Evolutionary conservation across 2,797 vertebrate genomes (phyloP).

Genomic region (Lacerta viridis): DNA sequence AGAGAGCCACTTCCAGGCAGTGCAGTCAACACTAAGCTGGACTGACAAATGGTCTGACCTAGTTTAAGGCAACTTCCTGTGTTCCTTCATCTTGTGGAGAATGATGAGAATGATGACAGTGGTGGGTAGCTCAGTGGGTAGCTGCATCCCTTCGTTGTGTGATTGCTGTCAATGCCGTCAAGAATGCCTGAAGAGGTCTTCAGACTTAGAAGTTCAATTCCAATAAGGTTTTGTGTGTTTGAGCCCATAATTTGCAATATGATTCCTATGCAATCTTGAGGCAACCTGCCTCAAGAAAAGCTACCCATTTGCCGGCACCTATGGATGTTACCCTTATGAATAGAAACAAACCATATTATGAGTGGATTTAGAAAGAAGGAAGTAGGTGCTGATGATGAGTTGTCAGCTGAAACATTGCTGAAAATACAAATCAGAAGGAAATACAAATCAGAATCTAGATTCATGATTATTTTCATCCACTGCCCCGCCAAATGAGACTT

Average conservation of each 20-base stretch:
- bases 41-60: no score
- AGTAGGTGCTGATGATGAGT: neutral
- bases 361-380: neutral
- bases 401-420: neutral
- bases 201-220: neutral
- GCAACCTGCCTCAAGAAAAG: neutral
- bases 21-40: no score
- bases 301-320: neutral
- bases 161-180: neutral
- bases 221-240: neutral
- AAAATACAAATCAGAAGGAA: neutral
- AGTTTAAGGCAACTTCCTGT: no score
- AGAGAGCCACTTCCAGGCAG: no score
- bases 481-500: neutral
- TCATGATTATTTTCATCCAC: conserved; percentile 11
- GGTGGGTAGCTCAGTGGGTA: no score
- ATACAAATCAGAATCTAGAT: neutral
- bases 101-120: no score
- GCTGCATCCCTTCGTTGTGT: neutral
- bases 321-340: neutral
- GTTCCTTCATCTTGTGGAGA: no score
- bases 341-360: conserved; percentile 3
- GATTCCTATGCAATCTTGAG: neutral
- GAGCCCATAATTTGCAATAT: neutral
- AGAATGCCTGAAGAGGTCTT: neutral